phyloP scores from a whole-genome alignment of 2,113 vertebrate genomes.

The Mastomys coucha region DNA sequence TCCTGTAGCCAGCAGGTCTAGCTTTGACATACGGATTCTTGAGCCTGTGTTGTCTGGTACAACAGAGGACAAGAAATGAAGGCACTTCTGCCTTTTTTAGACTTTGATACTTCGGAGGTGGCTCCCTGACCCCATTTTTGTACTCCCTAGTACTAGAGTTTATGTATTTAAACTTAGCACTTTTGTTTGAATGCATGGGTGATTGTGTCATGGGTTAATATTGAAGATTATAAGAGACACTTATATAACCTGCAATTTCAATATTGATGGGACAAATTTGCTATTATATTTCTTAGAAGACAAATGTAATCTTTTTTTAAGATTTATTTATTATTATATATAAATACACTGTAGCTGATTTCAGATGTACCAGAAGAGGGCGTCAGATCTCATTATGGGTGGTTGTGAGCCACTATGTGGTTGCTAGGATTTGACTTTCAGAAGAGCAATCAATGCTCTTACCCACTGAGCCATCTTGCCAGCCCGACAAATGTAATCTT shows the following conservation, averaged over 20 bases:
- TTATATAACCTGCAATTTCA: not conserved
- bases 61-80: conserved; percentile 25
- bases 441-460: too few species aligned
- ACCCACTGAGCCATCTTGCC: too few species aligned
- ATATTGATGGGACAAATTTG: conserved; percentile 27
- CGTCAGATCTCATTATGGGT: too few species aligned
- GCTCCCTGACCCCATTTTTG: not conserved
- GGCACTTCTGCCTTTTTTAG: conserved; percentile 35
- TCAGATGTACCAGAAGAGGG: too few species aligned
- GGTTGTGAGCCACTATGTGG: too few species aligned
- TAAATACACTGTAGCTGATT: too few species aligned
- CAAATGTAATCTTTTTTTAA: not conserved
- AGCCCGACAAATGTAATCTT: not conserved
- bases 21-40: not conserved
- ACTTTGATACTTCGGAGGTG: conserved; percentile 28
- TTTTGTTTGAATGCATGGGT: conserved; percentile 50
- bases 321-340: too few species aligned
- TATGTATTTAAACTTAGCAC: conserved; percentile 26
- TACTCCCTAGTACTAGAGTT: not conserved
- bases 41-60: not conserved
- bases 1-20: not conserved
- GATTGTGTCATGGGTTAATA: conserved; percentile 21
- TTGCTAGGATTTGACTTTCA: too few species aligned
- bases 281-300: conserved; percentile 38
- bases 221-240: conserved; percentile 30